A percentile compares a stretch with the other conserved stretches of the same genome.
These are phyloP conservation scores for Autographa gamma DNA, from an alignment of 2,888 invertebrate species.

Conservation along the genomic window DNA sequence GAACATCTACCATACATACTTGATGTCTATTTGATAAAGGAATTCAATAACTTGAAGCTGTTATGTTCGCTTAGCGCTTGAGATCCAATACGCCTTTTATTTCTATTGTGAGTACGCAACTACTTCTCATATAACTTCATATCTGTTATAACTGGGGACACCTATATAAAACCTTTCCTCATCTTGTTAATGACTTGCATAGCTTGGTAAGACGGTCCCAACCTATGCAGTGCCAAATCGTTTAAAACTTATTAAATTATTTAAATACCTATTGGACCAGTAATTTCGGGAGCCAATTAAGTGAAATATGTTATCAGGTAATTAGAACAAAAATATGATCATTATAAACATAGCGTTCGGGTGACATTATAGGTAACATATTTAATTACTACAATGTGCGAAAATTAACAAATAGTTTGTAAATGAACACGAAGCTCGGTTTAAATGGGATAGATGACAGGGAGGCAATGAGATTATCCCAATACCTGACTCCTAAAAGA, in stretches of 20 bases:
- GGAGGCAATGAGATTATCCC: background rate
- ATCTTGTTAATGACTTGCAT: background rate
- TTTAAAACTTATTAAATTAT: too few relatives aligned
- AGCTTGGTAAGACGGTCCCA: background rate
- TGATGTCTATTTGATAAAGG: conserved; percentile 38
- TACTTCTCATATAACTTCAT: conserved; percentile 18
- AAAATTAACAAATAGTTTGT: background rate
- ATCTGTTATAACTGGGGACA: background rate
- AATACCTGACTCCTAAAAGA: background rate
- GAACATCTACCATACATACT: conserved; percentile 10
- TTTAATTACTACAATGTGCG: background rate
- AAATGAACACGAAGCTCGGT: background rate
- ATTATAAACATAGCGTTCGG: background rate
- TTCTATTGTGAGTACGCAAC: conserved; percentile 30
- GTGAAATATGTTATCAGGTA: background rate
- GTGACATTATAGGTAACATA: background rate
- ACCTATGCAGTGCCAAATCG: background rate
- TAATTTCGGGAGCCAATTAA: too few relatives aligned
- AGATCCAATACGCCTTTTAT: conserved; percentile 51
- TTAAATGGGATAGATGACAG: background rate
- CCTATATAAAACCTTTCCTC: background rate
- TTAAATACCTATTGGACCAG: background rate
- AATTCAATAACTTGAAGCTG: conserved; percentile 54
- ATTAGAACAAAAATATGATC: background rate
- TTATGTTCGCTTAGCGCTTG: conserved; percentile 33